Evolutionary conservation across 2,888 invertebrate genomes (phyloP).

Genomic region (Rhorus exstirpatorius): DNA sequence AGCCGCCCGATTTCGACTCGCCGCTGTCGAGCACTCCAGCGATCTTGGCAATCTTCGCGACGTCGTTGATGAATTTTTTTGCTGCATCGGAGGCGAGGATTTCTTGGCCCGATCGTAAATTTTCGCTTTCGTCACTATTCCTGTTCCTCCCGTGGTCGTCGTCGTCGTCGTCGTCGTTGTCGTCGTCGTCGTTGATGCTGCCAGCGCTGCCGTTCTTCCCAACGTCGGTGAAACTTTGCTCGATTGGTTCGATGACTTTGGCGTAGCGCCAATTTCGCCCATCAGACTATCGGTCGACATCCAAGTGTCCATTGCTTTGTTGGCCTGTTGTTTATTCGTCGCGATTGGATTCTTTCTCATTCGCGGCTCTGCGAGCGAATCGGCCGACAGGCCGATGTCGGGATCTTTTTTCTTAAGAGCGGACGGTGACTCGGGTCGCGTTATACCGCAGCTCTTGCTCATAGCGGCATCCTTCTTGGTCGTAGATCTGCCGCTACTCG

Average conservation of each 20-base stretch:
- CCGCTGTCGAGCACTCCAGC: constrained; percentile 83
- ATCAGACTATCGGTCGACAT: constrained; percentile 86
- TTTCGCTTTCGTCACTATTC: constrained; percentile 74
- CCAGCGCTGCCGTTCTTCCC: constrained; percentile 70
- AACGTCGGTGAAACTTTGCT: constrained; percentile 82
- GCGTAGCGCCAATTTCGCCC: constrained; percentile 79
- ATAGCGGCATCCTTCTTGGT: constrained; percentile 75
- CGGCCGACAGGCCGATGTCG: constrained; percentile 83
- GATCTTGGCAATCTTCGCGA: constrained; percentile 80
- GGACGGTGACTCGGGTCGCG: constrained; percentile 85
- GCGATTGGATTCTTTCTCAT: constrained; percentile 67
- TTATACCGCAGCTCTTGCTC: constrained; percentile 84
- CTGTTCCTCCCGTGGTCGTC: constrained; percentile 76
- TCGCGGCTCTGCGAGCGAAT: constrained; percentile 83
- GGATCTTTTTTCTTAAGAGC: constrained; percentile 80
- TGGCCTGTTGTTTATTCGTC: constrained; percentile 76
- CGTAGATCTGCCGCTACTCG: constrained; percentile 73
- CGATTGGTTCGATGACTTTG: constrained; percentile 78
- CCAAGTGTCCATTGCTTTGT: constrained; percentile 82
- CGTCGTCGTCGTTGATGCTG: constrained; percentile 76
- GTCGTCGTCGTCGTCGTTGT: constrained; percentile 73
- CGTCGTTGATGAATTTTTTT: constrained; percentile 77
- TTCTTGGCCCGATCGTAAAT: constrained; percentile 80
- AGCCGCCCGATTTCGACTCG: constrained; percentile 82
- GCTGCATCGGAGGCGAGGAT: constrained; percentile 81